phyloP scores from a whole-genome alignment of 2,113 vertebrate genomes.

The Elaphurus davidianus region DNA sequence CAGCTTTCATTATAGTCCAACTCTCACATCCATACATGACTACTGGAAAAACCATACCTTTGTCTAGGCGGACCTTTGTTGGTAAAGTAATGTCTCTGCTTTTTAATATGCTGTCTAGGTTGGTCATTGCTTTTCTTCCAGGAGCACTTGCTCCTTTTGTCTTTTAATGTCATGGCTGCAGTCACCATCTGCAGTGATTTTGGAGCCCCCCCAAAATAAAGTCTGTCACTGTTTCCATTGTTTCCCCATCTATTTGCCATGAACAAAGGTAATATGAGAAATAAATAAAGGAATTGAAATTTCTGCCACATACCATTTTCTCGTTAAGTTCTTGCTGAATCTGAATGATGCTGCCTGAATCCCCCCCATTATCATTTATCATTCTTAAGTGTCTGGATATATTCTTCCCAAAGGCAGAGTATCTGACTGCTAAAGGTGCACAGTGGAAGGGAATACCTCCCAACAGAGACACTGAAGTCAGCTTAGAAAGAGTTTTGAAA shows the following conservation, averaged over 20 bases:
- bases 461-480: neutral
- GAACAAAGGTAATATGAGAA: neutral
- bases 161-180: neutral
- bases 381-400: neutral
- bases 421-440: neutral
- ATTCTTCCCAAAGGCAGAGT: neutral
- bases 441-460: neutral
- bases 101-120: neutral
- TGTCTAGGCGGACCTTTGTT: neutral
- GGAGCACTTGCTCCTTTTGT: neutral
- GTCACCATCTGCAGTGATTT: neutral
- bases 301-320: neutral
- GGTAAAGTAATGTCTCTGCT: neutral
- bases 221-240: neutral
- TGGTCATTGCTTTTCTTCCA: neutral
- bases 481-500: neutral
- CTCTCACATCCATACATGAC: neutral
- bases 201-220: neutral
- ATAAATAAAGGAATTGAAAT: conserved; percentile 2
- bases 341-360: neutral
- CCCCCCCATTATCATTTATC: neutral
- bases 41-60: neutral
- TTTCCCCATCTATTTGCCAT: neutral
- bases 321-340: neutral
- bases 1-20: neutral